phyloP scores from a whole-genome alignment of 2,888 invertebrate species.

The Horisme vitalbata region DNA sequence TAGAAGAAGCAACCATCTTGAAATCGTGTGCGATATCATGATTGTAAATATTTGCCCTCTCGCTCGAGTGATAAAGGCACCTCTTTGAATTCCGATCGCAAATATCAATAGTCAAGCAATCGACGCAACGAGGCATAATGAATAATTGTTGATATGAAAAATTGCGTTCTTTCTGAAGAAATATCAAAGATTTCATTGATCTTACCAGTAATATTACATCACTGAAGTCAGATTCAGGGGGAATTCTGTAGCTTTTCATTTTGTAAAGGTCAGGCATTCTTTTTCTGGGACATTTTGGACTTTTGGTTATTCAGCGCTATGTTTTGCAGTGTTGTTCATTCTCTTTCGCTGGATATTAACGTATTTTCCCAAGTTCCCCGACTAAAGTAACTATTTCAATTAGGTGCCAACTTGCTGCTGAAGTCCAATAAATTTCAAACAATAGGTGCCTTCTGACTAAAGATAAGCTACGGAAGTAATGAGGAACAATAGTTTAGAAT shows the following conservation, averaged over 20 bases:
- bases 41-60: too few species aligned
- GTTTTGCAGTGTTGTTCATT: not conserved
- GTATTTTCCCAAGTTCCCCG: too few species aligned
- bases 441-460: too few species aligned
- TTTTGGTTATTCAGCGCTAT: not conserved
- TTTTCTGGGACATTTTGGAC: not conserved
- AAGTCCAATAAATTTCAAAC: too few species aligned
- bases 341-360: too few species aligned
- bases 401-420: too few species aligned
- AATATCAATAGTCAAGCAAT: conserved; percentile 16
- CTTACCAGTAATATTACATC: conserved; percentile 17
- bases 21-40: too few species aligned
- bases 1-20: too few species aligned
- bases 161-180: conserved; percentile 6
- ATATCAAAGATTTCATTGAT: conserved; percentile 26
- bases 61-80: too few species aligned
- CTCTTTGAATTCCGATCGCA: not conserved
- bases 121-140: conserved; percentile 20
- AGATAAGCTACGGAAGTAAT: too few species aligned
- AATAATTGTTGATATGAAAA: conserved; percentile 28
- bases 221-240: not conserved
- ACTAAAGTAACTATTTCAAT: too few species aligned
- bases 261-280: conserved; percentile 3
- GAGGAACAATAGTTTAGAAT: too few species aligned
- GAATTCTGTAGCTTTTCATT: not conserved